phyloP scores from a whole-genome alignment of 2,888 invertebrate genomes.

The Portevinia maculata region DNA sequence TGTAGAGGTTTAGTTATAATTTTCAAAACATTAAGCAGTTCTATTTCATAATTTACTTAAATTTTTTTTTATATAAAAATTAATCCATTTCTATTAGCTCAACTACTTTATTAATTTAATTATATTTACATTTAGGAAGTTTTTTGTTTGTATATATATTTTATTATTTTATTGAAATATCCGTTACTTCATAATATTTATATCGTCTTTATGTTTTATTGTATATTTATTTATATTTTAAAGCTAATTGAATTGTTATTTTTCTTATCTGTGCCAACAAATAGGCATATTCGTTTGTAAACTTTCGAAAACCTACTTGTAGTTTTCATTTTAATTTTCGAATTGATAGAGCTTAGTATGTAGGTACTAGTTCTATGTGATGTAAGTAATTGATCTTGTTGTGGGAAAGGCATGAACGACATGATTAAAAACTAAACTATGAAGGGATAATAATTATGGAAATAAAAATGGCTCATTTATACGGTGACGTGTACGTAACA shows the following conservation, averaged over 20 bases:
- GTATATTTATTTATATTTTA: slow-evolving; percentile 43
- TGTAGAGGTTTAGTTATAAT: too few relatives aligned
- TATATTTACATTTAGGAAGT: slow-evolving; percentile 11
- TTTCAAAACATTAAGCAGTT: too few relatives aligned
- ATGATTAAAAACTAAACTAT: too few relatives aligned
- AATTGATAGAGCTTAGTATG: slow-evolving; percentile 32
- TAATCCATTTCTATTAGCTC: background rate
- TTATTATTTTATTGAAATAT: slow-evolving; percentile 3
- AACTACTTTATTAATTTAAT: background rate
- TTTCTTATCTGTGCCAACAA: slow-evolving; percentile 7
- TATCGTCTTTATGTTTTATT: slow-evolving; percentile 9
- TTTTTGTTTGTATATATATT: background rate
- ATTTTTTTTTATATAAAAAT: too few relatives aligned
- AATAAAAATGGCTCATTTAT: too few relatives aligned
- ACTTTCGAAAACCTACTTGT: slow-evolving; percentile 12
- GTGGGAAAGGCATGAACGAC: background rate
- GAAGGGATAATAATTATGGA: too few relatives aligned
- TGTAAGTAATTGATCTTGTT: slow-evolving; percentile 40
- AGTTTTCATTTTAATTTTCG: slow-evolving; percentile 5
- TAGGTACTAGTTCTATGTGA: slow-evolving; percentile 16
- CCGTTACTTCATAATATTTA: background rate
- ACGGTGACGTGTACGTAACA: too few relatives aligned
- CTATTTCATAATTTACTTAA: too few relatives aligned
- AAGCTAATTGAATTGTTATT: slow-evolving; percentile 57
- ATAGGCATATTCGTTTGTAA: slow-evolving; percentile 26